Evolutionary conservation across 1,140 invertebrate species (phyloP), one percentile per base, ranked within the genome.

Genomic region (Aethina tumida): DNA sequence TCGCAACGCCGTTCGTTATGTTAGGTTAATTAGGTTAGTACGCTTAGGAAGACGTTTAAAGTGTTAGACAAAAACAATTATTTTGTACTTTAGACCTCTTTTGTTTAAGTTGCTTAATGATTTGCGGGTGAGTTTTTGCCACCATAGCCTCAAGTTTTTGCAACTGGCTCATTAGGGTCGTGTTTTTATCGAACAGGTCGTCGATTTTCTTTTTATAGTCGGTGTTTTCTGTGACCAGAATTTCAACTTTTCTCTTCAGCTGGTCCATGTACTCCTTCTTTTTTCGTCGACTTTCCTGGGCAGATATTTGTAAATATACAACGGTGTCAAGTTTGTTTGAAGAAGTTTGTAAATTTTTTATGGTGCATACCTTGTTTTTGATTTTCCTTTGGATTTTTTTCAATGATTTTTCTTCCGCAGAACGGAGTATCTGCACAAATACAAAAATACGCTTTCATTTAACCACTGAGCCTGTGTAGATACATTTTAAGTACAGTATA

Each of bases 321-420:
- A 22, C 16, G 19, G 21, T 18, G 22, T 15, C 35, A 28, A 27
- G 15, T 18, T 37, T 12, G 12, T 33, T 18, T 33, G 21, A 39
- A 8, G 21, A 16, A 6, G 16, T 39, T 28, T 39, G 20, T 28
- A 17, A 36, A n/a, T 9, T 26, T 35, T 17, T 7, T 8, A 13
- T 35, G 18, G 34, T 39, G 33, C 52, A 60, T 59, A 90, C 89
- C 75, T 98, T 98, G 67, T 98, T 99, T 67, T 98, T 97, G 41
- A 99, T 98, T 84, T 99, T 99, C 60, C 95, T 80, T 54, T 95
- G 73, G 37, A 99, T 94, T 68, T 97, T 96, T 65, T 99, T 99
- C 35, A 99, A 69, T 18, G 92, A 95, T 59, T 96, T 93, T 62
- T 99, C 95, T 67, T 98, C 95, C 12, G 88, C 79, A n/a, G n/a